A percentile compares a stretch with the other conserved stretches of the same genome.
Conservation (phyloP, 2,888 invertebrate species). For the Subacronicta megacephala region DNA sequence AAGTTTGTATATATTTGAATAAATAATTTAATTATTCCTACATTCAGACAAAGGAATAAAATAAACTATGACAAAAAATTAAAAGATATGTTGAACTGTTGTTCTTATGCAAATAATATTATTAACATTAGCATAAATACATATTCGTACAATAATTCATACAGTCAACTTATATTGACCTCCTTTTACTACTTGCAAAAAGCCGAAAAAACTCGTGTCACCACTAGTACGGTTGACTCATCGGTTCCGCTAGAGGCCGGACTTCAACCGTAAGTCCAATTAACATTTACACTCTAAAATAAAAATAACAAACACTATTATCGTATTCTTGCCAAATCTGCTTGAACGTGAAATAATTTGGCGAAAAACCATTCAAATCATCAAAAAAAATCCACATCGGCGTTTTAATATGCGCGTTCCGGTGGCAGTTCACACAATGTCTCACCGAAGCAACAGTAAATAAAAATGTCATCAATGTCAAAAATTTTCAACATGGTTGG, state of each 20-base stretch:
- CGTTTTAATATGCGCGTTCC: too few species aligned
- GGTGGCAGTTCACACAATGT: too few species aligned
- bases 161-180: slow-evolving; percentile 22
- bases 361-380: slow-evolving; percentile 1
- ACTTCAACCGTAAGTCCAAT: slow-evolving; percentile 46
- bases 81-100: slow-evolving; percentile 1
- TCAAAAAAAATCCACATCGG: background rate
- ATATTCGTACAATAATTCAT: background rate
- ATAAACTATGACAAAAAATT: too few species aligned
- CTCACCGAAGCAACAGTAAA: too few species aligned
- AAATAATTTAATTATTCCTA: too few species aligned
- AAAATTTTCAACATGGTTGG: background rate
- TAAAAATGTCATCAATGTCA: background rate
- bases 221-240: slow-evolving; percentile 48
- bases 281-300: slow-evolving; percentile 45
- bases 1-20: too few species aligned
- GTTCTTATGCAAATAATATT: slow-evolving; percentile 6
- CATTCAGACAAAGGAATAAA: too few species aligned
- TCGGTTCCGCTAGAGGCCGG: slow-evolving; percentile 37
- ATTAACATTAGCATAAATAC: background rate
- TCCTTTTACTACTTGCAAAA: slow-evolving; percentile 37
- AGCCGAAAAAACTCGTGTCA: slow-evolving; percentile 39
- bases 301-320: slow-evolving; percentile 30
- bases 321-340: slow-evolving; percentile 42
- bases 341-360: slow-evolving; percentile 29